phyloP scores from a whole-genome alignment of 2,888 invertebrate genomes.

The Archips xylosteana region DNA sequence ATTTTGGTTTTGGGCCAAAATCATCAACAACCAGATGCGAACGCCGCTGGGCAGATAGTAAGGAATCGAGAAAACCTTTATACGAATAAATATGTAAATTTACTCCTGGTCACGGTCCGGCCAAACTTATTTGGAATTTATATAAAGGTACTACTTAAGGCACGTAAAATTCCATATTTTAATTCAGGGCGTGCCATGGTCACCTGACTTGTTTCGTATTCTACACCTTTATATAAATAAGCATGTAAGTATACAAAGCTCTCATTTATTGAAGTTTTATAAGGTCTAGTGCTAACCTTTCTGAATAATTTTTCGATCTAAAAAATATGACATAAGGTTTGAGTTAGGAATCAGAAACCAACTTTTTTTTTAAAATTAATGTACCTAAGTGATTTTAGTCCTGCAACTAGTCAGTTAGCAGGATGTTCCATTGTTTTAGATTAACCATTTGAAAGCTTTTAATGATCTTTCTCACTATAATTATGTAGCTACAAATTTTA shows the following conservation, averaged over 20 bases:
- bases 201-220: not conserved
- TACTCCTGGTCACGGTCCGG: constrained; percentile 34
- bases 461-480: not conserved
- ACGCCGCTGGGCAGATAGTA: constrained; percentile 20
- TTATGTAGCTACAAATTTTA: not conserved
- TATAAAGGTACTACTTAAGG: constrained; percentile 27
- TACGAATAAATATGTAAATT: constrained; percentile 39
- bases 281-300: not conserved
- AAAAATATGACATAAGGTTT: too few species aligned
- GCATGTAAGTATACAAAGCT: not conserved
- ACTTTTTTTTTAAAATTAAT: too few species aligned
- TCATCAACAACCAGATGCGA: constrained; percentile 18
- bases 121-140: constrained; percentile 35
- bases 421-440: too few species aligned
- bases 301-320: too few species aligned
- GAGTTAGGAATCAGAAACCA: too few species aligned
- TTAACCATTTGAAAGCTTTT: too few species aligned
- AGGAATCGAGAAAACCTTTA: constrained; percentile 33
- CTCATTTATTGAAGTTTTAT: not conserved
- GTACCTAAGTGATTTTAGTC: too few species aligned
- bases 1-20: constrained; percentile 16
- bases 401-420: too few species aligned
- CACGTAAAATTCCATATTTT: constrained; percentile 25
- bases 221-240: not conserved
- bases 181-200: constrained; percentile 1